Base-by-base conservation (phyloP, 2,113 vertebrate genomes). In the Perognathus longimembris region DNA sequence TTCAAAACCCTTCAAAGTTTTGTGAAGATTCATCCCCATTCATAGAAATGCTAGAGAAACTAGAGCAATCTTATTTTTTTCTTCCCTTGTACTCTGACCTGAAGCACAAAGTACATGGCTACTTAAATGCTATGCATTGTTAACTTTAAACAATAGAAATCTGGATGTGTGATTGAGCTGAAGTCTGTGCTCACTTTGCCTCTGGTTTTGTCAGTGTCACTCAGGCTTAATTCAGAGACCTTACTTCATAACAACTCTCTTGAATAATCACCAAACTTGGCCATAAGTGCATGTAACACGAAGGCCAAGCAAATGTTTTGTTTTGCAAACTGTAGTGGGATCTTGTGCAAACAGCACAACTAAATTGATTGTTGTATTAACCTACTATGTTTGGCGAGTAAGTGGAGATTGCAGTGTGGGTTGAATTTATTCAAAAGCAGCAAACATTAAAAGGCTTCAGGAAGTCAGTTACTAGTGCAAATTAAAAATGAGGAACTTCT, bases 1-100 rank as follows among this genome's bases (percentile, higher is more conserved):
- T 97, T 91, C 96, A 95, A 86, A 92, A 69, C 45, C 30, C 76
- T 96, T 50, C 70, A 93, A 89, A 64, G 77, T 90, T 38, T 36
- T 90, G 89, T 85, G 61, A 84, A 69, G 59, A 54, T 28, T 83
- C 1, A 9, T 75, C 71, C 22, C 93, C 71, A 66, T 6, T 1
- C 64, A 94, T 2, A 21, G 73, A 84, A 86, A 92, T 90, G 86
- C 77, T 96, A 76, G 96, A 45, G 86, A 92, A 97, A 64, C 64
- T 0, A 7, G 79, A 94, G 3, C 7, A 93, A 87, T 50, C 38
- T 85, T 84, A 93, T 70, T 94, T 83, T 85, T 85, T 15, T 74
- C 95, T 70, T 75, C 92, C 94, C 30, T 80, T 86, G 70, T 81
- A 91, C 38, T 78, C 69, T 73, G 69, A 96, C 89, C 71, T 85